Evolutionary conservation across 53 echinoderm and acorn worm species (phyloP), one percentile per base, ranked within the genome.

Genomic region (Patiria pectinifera): DNA sequence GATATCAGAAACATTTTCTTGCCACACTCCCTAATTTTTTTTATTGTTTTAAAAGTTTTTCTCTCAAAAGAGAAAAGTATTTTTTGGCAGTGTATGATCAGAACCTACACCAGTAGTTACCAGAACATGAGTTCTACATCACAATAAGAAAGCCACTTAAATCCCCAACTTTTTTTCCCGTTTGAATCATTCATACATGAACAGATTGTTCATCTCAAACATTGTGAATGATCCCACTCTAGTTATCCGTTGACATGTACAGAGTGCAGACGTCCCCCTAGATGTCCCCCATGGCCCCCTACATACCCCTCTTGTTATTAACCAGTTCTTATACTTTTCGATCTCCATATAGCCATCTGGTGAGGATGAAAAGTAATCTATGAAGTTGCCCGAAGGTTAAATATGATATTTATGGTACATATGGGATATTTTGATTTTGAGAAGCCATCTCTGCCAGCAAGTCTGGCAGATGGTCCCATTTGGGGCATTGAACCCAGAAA

Each of bases 381-480:
- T 44, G 3, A 48, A 86, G 86, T 48, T 86, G 72, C 71, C 48
- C 59, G 47, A 48, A 86, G 86, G 86, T 86, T 86, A 75, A 86
- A 71, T 74, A 72, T 86, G 74, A 71, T 72, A 74, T 86, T 86
- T 86, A 46, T 21, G 35, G 49, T 49, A 4, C 86, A 71, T 23
- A 11, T 48, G 72, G 48, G 70, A 74, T 85, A 47, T n/a, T 71
- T 69, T 85, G 66, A n/a, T 24, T 35, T 70, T 25, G 8, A 74
- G 48, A 59, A 59, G 45, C 5, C n/a, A 82, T 59, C 79, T 78
- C 24, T 44, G 45, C 79, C 15, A 7, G 46, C 6, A 76, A 46
- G 13, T 78, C 79, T 45, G 24, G 24, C 74, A 74, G 74, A 74
- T 74, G 79, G 79, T 78, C 79, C 35, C 15, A 16, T 44, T 45